Conservation (phyloP, 53 echinoderm and acorn worm species). For the Apostichopus leukothele region DNA sequence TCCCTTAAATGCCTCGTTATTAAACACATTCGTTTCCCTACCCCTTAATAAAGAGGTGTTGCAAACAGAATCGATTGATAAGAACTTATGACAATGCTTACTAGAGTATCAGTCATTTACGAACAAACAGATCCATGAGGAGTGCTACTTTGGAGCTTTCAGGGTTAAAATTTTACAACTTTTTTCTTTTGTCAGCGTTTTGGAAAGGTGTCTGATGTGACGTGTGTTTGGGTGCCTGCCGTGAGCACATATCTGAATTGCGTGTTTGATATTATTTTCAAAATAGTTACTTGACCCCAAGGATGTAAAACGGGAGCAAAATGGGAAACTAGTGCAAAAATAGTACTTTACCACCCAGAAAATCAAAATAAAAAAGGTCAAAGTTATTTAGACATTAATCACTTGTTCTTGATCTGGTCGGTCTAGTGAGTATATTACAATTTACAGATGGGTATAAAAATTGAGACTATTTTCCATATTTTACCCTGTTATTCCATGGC, state of each 20-base stretch:
- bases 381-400: background rate
- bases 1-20: background rate
- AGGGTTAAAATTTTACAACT: background rate
- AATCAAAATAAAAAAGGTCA: background rate
- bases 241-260: background rate
- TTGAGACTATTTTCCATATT: too few relatives aligned
- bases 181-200: background rate
- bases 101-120: background rate
- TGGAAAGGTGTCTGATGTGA: background rate
- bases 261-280: too few relatives aligned
- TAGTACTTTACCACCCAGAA: background rate
- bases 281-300: background rate
- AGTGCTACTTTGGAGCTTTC: background rate
- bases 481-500: too few relatives aligned
- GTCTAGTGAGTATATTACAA: too few relatives aligned
- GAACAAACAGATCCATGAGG: background rate
- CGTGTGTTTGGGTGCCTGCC: background rate
- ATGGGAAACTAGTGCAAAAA: background rate
- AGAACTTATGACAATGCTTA: background rate
- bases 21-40: constrained; percentile 12
- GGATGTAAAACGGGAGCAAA: background rate
- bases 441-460: too few relatives aligned
- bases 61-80: background rate
- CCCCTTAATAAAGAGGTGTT: background rate
- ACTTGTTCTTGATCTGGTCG: too few relatives aligned